A percentile compares a stretch with the other conserved stretches of the same genome.
These are phyloP conservation scores for Sinocyclocheilus anshuiensis DNA, from an alignment of 2,113 vertebrate genomes.

Conservation along the genomic window DNA sequence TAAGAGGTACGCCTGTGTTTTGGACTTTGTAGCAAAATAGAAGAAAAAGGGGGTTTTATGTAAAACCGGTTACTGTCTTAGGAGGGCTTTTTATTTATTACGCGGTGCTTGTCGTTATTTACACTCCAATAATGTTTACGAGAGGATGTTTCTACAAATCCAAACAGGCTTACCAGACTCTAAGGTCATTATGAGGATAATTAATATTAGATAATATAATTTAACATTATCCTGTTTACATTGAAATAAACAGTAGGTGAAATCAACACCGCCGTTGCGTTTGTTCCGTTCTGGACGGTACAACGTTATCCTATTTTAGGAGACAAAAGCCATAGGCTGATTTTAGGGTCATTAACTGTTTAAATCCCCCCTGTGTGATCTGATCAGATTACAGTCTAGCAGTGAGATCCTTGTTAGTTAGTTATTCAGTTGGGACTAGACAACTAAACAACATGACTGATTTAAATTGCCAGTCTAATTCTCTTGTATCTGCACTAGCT, in stretches of 20 bases:
- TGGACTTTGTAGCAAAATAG: background rate
- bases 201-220: background rate
- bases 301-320: background rate
- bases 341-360: background rate
- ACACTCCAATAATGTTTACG: conserved; percentile 58
- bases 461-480: background rate
- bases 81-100: background rate
- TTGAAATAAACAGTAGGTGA: background rate
- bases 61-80: background rate
- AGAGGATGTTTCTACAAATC: conserved; percentile 56
- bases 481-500: background rate
- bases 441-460: background rate
- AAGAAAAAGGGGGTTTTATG: background rate
- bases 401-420: background rate
- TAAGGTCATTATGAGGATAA: conserved; percentile 65
- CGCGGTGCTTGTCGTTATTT: background rate
- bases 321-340: background rate
- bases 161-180: conserved; percentile 56
- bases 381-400: conserved; percentile 19
- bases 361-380: background rate
- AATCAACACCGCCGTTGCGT: background rate
- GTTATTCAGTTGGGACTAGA: background rate
- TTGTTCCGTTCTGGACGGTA: background rate
- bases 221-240: background rate
- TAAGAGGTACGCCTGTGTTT: conserved; percentile 23